Base-by-base conservation (phyloP, 2,888 invertebrate genomes). In the Drosophila quinaria region DNA sequence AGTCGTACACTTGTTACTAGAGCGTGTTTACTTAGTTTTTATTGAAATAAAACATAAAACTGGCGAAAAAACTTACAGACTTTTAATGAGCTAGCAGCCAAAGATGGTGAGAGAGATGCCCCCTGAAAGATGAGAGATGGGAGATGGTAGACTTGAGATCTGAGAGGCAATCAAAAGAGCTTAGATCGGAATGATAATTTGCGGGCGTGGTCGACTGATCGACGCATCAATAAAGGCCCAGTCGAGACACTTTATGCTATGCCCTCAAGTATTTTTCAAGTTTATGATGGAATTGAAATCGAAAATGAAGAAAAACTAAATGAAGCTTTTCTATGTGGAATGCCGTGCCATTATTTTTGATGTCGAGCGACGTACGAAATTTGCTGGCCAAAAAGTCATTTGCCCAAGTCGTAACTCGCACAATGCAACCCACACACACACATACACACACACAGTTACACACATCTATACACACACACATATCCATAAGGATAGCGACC, bases 361-460 rank as follows among this genome's bases (percentile, higher is more conserved):
- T 62, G 67, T 51, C 55, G 33, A 35, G 42, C 66, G 63, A 74
- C 69, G 65, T 55, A 46, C 46, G 37, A 62, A 78, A 73, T 62
- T 73, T 69, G 65, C 64, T 68, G 66, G 78, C 78, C 80, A 69
- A 73, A 79, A 80, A 79, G 81, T 80, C 78, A 80, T 78, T 78
- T 80, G 68, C 50, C 70, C 66, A 67, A 79, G 58, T 77, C 79
- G 77, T 79, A 79, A 79, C 75, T 67, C 74, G 66, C 79, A 77
- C 75, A 79, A 70, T 72, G 63, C 80, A 69, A 74, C 76, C 62
- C 55, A 75, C 71, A 68, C 58, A 54, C 58, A 47, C 44, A 39
- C 55, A n/a, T n/a, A 25, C 29, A n/a, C 51, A 39, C 59, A 47
- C 47, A 61, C 49, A 60, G 39, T 44, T 17, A 51, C 42, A 52